These are phyloP conservation scores for Incurvaria masculella DNA, from an alignment of 2,888 invertebrate species.

Conservation along the genomic window DNA sequence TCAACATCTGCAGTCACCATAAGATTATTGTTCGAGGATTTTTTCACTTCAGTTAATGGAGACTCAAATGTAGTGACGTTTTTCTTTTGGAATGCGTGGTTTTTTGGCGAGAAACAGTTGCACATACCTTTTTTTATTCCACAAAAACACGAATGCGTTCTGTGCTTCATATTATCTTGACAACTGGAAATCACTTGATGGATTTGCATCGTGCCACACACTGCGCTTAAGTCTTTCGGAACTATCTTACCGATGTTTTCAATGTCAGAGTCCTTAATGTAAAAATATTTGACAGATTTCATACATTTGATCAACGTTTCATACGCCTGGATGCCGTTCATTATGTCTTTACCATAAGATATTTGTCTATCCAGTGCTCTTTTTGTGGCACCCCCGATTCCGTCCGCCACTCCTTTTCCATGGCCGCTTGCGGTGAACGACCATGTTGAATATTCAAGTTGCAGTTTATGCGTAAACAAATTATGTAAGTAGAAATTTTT, in stretches of 20 bases:
- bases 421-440: conserved; percentile 13
- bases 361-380: conserved; percentile 6
- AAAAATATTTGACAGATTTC: conserved; percentile 10
- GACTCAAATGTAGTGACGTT: too few species aligned
- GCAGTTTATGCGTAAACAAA: conserved; percentile 5
- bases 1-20: too few species aligned
- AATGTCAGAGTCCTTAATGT: conserved; percentile 9
- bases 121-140: too few species aligned
- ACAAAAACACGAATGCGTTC: too few species aligned
- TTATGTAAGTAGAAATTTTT: conserved; percentile 13
- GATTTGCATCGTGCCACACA: too few species aligned
- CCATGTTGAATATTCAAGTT: conserved; percentile 11
- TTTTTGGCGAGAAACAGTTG: too few species aligned
- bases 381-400: conserved; percentile 10
- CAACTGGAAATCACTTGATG: too few species aligned
- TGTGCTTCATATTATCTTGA: too few species aligned
- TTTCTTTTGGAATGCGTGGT: too few species aligned
- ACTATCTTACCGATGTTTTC: conserved; percentile 8
- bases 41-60: too few species aligned
- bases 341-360: conserved; percentile 11
- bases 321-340: conserved; percentile 10
- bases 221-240: too few species aligned
- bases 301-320: conserved; percentile 8
- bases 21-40: too few species aligned
- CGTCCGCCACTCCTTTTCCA: conserved; percentile 14